Conservation (phyloP, 1,140 invertebrate genomes). For the Agrilus planipennis region DNA sequence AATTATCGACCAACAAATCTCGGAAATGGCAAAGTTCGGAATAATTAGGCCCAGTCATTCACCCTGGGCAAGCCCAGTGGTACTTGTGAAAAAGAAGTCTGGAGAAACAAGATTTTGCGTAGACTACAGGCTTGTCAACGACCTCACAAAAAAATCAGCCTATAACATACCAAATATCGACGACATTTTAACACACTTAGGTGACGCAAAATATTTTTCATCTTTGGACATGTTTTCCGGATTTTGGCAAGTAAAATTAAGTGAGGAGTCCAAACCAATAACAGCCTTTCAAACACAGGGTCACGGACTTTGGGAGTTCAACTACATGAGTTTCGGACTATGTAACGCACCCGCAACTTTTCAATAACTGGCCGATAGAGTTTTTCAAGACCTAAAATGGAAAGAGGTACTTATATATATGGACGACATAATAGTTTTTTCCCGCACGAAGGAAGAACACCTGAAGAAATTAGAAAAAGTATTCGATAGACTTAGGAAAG, state of each 20-base stretch:
- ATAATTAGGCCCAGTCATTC: conserved; percentile 7
- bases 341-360: conserved; percentile 19
- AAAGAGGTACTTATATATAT: conserved; percentile 12
- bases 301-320: conserved; percentile 18
- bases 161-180: conserved; percentile 38
- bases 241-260: conserved; percentile 34
- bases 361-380: conserved; percentile 9
- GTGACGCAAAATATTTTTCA: conserved; percentile 25
- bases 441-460: conserved; percentile 1
- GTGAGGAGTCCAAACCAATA: conserved; percentile 26
- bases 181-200: conserved; percentile 31
- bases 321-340: conserved; percentile 16
- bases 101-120: conserved; percentile 13
- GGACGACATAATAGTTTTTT: conserved; percentile 7
- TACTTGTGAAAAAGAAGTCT: conserved; percentile 12
- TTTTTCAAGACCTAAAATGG: conserved; percentile 16
- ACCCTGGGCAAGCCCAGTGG: conserved; percentile 12
- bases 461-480: not conserved
- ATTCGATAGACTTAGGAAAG: conserved; percentile 1
- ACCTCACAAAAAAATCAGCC: conserved; percentile 29
- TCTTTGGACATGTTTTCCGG: conserved; percentile 35
- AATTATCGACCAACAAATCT: conserved; percentile 13
- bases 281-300: conserved; percentile 30
- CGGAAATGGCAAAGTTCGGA: conserved; percentile 14
- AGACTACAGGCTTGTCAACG: conserved; percentile 25